Evolutionary conservation across 1,140 invertebrate genomes (phyloP).

Genomic region (Ceratina australensis): DNA sequence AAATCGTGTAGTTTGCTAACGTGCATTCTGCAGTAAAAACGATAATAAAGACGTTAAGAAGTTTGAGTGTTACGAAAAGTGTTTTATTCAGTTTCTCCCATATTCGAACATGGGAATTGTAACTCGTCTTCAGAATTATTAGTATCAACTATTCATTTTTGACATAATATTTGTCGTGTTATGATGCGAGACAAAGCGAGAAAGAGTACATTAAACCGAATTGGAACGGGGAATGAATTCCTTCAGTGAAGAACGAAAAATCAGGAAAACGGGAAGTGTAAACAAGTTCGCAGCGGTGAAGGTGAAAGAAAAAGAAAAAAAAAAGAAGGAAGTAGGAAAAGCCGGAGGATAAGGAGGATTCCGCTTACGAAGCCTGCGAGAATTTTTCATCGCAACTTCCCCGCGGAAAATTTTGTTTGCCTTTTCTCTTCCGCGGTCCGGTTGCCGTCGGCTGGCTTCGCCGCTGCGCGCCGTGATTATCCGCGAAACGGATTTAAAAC

Average conservation of each 20-base stretch:
- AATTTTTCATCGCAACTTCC: constrained; percentile 55
- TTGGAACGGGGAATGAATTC: constrained; percentile 35
- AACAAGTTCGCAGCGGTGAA: constrained; percentile 22
- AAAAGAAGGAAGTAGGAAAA: not conserved
- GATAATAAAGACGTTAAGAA: too few species aligned
- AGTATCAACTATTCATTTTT: too few species aligned
- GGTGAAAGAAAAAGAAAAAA: too few species aligned
- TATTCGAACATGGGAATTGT: too few species aligned
- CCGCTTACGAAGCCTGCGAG: constrained; percentile 38
- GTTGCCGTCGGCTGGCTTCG: constrained; percentile 13
- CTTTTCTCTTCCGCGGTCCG: constrained; percentile 38
- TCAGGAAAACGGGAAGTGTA: constrained; percentile 52
- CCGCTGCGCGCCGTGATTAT: constrained; percentile 45
- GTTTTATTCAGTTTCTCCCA: too few species aligned
- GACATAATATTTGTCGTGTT: constrained; percentile 13
- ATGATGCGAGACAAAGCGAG: not conserved
- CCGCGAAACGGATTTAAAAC: constrained; percentile 60
- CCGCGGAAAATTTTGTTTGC: constrained; percentile 25
- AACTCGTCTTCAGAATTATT: too few species aligned
- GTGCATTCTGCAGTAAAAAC: too few species aligned
- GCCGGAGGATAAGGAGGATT: constrained; percentile 38
- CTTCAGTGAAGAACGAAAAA: constrained; percentile 48
- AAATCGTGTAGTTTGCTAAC: too few species aligned
- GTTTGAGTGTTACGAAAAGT: too few species aligned
- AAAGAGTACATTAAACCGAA: constrained; percentile 14